Conservation (phyloP, 2,797 vertebrate genomes). For the Ctenochaetus hawaiiensis region DNA sequence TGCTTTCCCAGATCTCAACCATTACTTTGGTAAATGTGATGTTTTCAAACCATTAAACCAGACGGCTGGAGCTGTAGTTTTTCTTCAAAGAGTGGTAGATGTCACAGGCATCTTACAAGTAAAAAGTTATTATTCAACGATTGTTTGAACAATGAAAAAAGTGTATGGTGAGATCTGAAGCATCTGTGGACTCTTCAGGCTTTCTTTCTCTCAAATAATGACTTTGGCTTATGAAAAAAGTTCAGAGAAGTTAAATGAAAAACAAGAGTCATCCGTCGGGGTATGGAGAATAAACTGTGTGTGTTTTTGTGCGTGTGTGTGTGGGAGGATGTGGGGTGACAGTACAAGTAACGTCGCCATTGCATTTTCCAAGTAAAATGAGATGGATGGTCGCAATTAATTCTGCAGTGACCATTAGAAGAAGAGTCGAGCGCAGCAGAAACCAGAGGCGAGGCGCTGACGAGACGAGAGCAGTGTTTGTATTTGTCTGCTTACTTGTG, state of each 20-base stretch:
- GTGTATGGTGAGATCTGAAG: conserved; percentile 38
- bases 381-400: conserved; percentile 75
- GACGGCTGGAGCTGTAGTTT: background rate
- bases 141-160: conserved; percentile 20
- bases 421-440: conserved; percentile 61
- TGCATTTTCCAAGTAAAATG: conserved; percentile 66
- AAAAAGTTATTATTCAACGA: conserved; percentile 32
- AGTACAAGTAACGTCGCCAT: conserved; percentile 1
- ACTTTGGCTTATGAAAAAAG: conserved; percentile 46
- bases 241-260: conserved; percentile 62
- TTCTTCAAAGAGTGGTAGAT: conserved; percentile 29
- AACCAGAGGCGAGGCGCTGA: conserved; percentile 46
- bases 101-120: conserved; percentile 4
- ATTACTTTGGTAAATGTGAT: background rate
- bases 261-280: conserved; percentile 53
- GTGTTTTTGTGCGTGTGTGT: background rate
- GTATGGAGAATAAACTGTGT: conserved; percentile 13
- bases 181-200: conserved; percentile 24
- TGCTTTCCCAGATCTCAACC: no score
- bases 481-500: background rate
- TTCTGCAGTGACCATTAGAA: conserved; percentile 68
- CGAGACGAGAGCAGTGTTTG: conserved; percentile 16
- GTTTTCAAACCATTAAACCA: background rate
- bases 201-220: conserved; percentile 18
- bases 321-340: conserved; percentile 13